Base-by-base conservation (phyloP, 2,888 invertebrate species). In the Subacronicta megacephala region DNA sequence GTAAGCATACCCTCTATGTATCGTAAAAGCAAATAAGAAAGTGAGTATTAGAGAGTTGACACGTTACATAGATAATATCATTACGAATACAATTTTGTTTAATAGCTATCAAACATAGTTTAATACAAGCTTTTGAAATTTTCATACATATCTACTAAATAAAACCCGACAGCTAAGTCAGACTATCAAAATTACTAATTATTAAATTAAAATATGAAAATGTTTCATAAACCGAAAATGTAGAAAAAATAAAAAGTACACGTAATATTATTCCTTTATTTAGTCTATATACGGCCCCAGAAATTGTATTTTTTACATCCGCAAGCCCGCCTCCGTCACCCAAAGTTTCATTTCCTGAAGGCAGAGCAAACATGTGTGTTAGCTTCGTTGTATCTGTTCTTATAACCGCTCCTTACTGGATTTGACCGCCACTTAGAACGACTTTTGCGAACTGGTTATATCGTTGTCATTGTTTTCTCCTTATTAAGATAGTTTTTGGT, bases 321-420 rank as follows among this genome's bases (percentile, higher is more conserved):
- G 17, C 60, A 41, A 59, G 50, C 26, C 59, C 72, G 72, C 59
- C 58, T 49, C 70, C 40, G n/a, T 37, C 44, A 23, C 18, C 54
- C 20, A 7, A 66, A 72, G 37, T 67, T 72, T 72, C 37, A 66
- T 67, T 72, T 67, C 67, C 67, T 66, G 47, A 35, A 58, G 66
- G 53, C 61, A 26, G 13, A 16, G 36, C 47, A 72, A 72, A 72
- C 44, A 51, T 49, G 36, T 53, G 59, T 38, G 35, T 71, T 51
- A 67, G 65, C 53, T 61, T 62, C 31, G 29, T 16, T 40, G n/a
- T 26, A 45, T 37, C 29, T 33, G 20, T 65, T 18, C 58, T 59
- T 38, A 70, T 35, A 70, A 52, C 23, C 23, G 23, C 16, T 29
- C 16, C 18, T 56, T 44, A 41, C 46, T 47, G 47, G 29, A 46